Evolutionary conservation across 2,888 invertebrate genomes (phyloP), one percentile per base, ranked within the genome.

Genomic region (Drosophila sordidula): DNA sequence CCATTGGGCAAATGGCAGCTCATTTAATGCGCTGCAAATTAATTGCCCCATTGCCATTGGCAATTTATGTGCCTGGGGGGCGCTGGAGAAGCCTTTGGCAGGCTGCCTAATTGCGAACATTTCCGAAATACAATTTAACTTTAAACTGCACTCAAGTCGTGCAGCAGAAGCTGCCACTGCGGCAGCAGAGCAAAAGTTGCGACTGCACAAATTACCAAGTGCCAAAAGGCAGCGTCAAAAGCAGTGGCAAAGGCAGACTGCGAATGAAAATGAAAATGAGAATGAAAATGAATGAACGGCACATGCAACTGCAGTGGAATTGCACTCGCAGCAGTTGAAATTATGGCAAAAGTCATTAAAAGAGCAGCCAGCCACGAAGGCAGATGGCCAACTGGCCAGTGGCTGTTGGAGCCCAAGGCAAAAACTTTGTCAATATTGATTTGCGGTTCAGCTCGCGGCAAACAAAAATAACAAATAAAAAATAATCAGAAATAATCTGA

Each of bases 111-210:
- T 89, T 89, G 83, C 88, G 80, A 82, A 75, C 89, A 85, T 87
- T 89, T 89, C 81, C 77, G 56, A 86, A 89, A 89, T 83, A 83
- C 88, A 89, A 89, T 89, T 89, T 89, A 89, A 89, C 78, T 89
- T 89, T 89, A 85, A 90, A 89, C 89, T 89, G 83, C 87, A 89
- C 88, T 89, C 89, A 87, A 87, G 77, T 72, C 77, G 84, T 73
- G 76, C 75, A 49, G 73, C 68, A 51, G 57, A 11, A 38, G 29
- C 38, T 49, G 32, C 32, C 12, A 22, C 45, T 39, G 38, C 32
- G 8, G 2, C 16, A 46, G 56, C 39, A 52, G 42, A 41, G 72
- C 57, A 68, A 82, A 87, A 84, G 82, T 87, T 87, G 87, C 44
- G 71, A 69, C 82, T 64, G 69, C 80, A 65, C 63, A 83, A 83